Conservation (phyloP, 2,113 vertebrate genomes). For the Nematolebias whitei region DNA sequence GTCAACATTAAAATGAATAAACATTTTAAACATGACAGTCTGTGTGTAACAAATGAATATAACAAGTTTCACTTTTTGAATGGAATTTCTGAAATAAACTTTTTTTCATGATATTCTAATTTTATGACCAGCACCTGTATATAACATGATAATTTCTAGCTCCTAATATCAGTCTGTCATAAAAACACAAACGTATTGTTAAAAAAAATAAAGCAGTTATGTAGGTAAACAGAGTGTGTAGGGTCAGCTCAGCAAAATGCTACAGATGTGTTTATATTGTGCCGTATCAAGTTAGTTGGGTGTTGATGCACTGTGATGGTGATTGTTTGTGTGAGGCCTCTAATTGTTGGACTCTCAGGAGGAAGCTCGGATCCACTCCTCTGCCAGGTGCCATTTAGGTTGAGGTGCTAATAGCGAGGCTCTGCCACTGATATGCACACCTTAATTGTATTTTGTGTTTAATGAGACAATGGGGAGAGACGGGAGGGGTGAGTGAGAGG, state of each 20-base stretch:
- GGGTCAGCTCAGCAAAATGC: background rate
- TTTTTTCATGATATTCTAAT: no score
- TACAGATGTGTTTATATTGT: background rate
- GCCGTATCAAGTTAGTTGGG: conserved; percentile 53
- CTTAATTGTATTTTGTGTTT: conserved; percentile 74
- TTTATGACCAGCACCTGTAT: no score
- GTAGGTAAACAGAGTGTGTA: background rate
- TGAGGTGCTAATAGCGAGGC: conserved; percentile 60
- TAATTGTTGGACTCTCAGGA: conserved; percentile 64
- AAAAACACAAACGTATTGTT: no score
- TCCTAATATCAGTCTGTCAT: no score
- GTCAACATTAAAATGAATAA: no score
- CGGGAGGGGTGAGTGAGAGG: background rate
- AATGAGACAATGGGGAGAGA: conserved; percentile 57
- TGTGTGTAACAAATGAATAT: no score
- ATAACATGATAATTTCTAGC: no score
- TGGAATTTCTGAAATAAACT: no score
- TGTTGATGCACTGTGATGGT: conserved; percentile 35
- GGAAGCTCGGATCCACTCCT: conserved; percentile 49
- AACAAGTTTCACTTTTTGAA: no score
- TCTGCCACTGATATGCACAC: conserved; percentile 60
- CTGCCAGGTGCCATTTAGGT: conserved; percentile 68
- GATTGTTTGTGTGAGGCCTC: conserved; percentile 26
- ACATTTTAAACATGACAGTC: no score
- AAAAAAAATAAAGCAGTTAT: background rate